Conservation (phyloP, 2,797 vertebrate genomes). For the Melanotaenia nigrans region DNA sequence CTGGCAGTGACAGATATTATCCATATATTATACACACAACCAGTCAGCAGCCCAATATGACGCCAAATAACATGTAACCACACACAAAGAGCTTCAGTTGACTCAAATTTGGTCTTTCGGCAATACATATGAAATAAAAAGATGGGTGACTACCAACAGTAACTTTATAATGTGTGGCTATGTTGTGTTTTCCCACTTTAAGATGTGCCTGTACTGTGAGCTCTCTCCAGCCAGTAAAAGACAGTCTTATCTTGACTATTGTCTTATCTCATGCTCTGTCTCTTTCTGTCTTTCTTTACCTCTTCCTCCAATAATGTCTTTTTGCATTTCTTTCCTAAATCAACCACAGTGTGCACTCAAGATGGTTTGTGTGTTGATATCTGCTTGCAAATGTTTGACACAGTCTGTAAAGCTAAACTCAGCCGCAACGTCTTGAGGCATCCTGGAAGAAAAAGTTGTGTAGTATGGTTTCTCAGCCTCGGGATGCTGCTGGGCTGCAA, state of each 20-base stretch:
- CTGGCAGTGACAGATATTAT: constrained; percentile 28
- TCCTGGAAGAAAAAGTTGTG: neutral
- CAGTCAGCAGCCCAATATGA: neutral
- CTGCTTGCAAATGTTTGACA: neutral
- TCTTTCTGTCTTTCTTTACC: neutral
- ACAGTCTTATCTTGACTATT: neutral
- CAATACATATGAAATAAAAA: neutral
- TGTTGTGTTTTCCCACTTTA: neutral
- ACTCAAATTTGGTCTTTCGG: neutral
- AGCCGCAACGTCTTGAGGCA: neutral
- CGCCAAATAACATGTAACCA: neutral
- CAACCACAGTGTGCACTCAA: neutral
- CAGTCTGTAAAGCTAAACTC: neutral
- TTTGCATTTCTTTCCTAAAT: neutral
- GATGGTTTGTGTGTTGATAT: neutral
- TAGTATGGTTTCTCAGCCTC: neutral
- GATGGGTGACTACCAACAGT: neutral
- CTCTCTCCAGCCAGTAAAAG: neutral
- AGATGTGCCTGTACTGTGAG: neutral
- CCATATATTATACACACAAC: neutral
- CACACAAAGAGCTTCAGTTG: neutral
- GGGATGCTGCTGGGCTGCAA: neutral
- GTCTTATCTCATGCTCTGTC: neutral
- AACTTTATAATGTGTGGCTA: neutral
- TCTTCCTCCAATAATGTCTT: neutral